Evolutionary conservation across 2,797 vertebrate genomes (phyloP).

Genomic region (Epinephelus malabaricus): DNA sequence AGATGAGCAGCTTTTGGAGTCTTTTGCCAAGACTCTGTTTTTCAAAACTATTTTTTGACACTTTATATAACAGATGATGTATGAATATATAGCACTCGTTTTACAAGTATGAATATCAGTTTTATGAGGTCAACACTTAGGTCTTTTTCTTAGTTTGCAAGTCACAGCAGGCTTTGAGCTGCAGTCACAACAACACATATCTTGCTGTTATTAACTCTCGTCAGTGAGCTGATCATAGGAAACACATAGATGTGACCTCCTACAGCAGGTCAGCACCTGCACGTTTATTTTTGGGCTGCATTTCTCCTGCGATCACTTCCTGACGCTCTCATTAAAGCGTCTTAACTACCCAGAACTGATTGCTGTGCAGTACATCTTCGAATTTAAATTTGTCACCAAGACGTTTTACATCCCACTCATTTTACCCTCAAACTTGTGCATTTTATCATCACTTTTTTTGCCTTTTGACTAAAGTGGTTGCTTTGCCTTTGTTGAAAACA

Average conservation of each 20-base stretch:
- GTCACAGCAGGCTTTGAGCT: conserved; percentile 14
- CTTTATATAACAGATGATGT: conserved; percentile 46
- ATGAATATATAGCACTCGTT: conserved; percentile 31
- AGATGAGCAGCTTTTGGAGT: conserved; percentile 28
- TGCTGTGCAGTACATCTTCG: conserved; percentile 10
- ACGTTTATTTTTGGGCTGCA: conserved; percentile 28
- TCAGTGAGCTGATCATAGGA: conserved; percentile 35
- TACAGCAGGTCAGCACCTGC: not conserved
- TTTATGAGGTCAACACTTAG: conserved; percentile 23
- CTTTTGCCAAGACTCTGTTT: conserved; percentile 39
- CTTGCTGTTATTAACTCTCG: not conserved
- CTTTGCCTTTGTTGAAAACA: conserved; percentile 78
- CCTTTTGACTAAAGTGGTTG: conserved; percentile 62
- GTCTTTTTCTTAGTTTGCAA: conserved; percentile 12
- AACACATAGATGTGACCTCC: conserved; percentile 22
- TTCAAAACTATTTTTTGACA: conserved; percentile 46
- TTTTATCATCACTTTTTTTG: conserved; percentile 54
- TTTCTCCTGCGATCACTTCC: conserved; percentile 18
- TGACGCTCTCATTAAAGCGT: conserved; percentile 43
- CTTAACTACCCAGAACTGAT: conserved; percentile 18
- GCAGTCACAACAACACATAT: conserved; percentile 20
- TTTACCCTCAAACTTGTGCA: conserved; percentile 37
- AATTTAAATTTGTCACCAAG: conserved; percentile 35
- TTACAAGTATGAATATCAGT: conserved; percentile 25
- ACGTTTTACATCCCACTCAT: conserved; percentile 55